These are phyloP conservation scores for Phaethon lepturus DNA, from an alignment of 2,113 vertebrate genomes.

Conservation along the genomic window DNA sequence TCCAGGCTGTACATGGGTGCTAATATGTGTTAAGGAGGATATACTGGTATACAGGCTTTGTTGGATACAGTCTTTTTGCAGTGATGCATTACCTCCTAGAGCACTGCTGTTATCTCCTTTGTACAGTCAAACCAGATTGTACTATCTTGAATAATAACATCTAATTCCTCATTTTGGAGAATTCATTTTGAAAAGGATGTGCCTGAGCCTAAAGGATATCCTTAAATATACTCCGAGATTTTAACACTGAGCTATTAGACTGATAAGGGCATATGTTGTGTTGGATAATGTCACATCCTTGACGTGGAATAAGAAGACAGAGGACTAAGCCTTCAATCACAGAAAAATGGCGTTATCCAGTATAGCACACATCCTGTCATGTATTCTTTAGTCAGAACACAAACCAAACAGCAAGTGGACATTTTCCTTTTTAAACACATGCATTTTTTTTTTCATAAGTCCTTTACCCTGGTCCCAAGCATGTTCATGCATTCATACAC, in stretches of 20 bases:
- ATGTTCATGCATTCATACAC: background rate
- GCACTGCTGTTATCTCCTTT: constrained; percentile 1
- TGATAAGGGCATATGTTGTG: background rate
- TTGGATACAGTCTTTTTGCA: background rate
- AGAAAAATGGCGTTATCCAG: background rate
- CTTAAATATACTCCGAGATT: constrained; percentile 7
- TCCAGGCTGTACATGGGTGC: background rate
- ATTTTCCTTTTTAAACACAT: background rate
- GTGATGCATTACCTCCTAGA: background rate
- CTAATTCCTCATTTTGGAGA: constrained; percentile 50
- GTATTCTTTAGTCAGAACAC: background rate
- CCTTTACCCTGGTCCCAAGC: background rate
- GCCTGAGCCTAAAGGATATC: constrained; percentile 7
- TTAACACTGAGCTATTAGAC: constrained; percentile 1
- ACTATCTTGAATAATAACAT: constrained; percentile 22
- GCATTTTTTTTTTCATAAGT: background rate
- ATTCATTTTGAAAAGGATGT: constrained; percentile 18
- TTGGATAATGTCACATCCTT: constrained; percentile 24
- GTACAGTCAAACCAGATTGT: constrained; percentile 8
- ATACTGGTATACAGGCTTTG: background rate
- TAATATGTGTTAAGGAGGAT: background rate
- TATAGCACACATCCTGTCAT: background rate
- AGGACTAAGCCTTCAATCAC: background rate
- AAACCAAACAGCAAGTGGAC: background rate
- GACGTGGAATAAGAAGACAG: background rate